Conservation (phyloP, 2,888 invertebrate genomes). For the Drepanosiphum platanoidis region DNA sequence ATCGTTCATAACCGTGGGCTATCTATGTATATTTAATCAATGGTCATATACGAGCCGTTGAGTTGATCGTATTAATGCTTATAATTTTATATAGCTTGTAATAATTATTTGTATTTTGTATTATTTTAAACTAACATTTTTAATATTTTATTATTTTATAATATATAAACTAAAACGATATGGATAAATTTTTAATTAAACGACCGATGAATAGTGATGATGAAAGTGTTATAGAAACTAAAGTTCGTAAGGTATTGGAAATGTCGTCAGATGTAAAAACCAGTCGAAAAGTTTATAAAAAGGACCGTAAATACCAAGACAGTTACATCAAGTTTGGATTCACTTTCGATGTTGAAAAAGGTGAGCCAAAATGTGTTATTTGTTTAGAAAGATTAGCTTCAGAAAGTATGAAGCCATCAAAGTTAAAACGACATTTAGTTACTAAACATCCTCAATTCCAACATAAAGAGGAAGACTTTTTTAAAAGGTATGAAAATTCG, state of each 20-base stretch:
- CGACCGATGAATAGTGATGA: constrained; percentile 28
- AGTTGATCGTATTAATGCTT: constrained; percentile 21
- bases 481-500: constrained; percentile 34
- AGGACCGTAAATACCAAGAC: constrained; percentile 31
- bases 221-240: constrained; percentile 23
- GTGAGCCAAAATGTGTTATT: constrained; percentile 31
- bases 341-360: constrained; percentile 21
- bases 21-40: background rate
- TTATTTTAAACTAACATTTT: constrained; percentile 31
- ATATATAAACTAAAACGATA: constrained; percentile 39
- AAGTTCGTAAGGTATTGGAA: constrained; percentile 18
- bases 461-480: constrained; percentile 28
- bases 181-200: constrained; percentile 28
- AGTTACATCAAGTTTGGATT: constrained; percentile 28
- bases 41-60: background rate
- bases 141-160: constrained; percentile 31
- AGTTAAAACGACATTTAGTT: constrained; percentile 35
- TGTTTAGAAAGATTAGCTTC: constrained; percentile 32
- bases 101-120: constrained; percentile 27
- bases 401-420: constrained; percentile 42
- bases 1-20: no score
- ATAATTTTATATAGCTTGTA: constrained; percentile 17
- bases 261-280: constrained; percentile 9
- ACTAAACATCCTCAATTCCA: constrained; percentile 30
- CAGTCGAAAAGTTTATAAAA: constrained; percentile 5